A percentile compares a stretch with the other conserved stretches of the same genome.
These are phyloP conservation scores for Lasioglossum lativentre DNA, from an alignment of 2,888 invertebrate genomes.

Conservation along the genomic window DNA sequence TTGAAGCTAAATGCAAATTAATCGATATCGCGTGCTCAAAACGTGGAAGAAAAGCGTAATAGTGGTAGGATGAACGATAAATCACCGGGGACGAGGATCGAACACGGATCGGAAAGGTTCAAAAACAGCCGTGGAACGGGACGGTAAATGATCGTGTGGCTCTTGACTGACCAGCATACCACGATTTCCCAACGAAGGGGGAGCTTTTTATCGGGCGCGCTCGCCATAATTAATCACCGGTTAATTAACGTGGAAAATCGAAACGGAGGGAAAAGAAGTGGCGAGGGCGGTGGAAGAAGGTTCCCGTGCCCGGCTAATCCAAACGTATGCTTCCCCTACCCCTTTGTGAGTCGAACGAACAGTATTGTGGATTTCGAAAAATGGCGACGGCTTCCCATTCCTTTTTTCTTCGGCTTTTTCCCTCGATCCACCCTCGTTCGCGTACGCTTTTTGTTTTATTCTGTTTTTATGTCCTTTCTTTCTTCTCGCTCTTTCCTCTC, in stretches of 20 bases:
- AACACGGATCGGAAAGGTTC: slow-evolving; percentile 22
- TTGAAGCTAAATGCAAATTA: slow-evolving; percentile 16
- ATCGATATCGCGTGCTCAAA: slow-evolving; percentile 13
- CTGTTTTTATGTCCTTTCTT: not conserved
- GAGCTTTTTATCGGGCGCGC: slow-evolving; percentile 74
- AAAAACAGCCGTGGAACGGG: slow-evolving; percentile 23
- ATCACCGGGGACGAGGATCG: slow-evolving; percentile 26
- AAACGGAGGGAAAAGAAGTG: slow-evolving; percentile 38
- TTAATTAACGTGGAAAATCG: slow-evolving; percentile 77
- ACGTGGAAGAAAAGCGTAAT: slow-evolving; percentile 27
- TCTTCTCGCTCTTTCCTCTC: not conserved
- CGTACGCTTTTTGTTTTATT: not conserved
- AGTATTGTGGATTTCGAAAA: slow-evolving; percentile 57
- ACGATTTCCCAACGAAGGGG: slow-evolving; percentile 44
- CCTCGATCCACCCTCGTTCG: slow-evolving; percentile 11
- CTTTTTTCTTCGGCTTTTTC: slow-evolving; percentile 18
- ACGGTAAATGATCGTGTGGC: slow-evolving; percentile 47
- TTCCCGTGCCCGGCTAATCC: slow-evolving; percentile 22
- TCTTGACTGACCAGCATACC: slow-evolving; percentile 36
- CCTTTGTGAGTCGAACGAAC: slow-evolving; percentile 15
- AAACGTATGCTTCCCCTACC: slow-evolving; percentile 5
- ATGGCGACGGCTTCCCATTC: slow-evolving; percentile 8
- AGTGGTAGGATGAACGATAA: slow-evolving; percentile 16
- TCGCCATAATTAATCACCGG: slow-evolving; percentile 78
- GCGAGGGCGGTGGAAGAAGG: slow-evolving; percentile 11